Percentiles rank a stretch among this genome's conserved stretches.
These are phyloP conservation scores for Leptatherina wallacei DNA, from an alignment of 2,797 vertebrate species.

Conservation along the genomic window DNA sequence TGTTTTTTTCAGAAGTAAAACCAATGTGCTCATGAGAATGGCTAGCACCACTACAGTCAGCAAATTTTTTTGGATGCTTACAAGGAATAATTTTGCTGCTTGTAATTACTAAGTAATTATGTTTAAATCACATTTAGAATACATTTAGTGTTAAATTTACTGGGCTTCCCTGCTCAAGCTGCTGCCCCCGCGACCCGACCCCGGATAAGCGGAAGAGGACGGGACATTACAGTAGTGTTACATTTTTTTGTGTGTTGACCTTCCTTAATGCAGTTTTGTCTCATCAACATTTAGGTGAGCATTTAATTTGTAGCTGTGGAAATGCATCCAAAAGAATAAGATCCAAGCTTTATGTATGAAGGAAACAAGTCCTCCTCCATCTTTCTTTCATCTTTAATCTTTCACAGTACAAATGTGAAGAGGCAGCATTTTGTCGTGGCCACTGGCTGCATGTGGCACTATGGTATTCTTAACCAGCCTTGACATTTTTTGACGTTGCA, in stretches of 20 bases:
- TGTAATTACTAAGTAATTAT: neutral
- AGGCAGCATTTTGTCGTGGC: constrained; percentile 52
- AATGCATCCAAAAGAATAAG: neutral
- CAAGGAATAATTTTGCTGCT: neutral
- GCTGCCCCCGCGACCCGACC: no score
- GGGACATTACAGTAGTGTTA: no score
- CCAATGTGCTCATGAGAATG: neutral
- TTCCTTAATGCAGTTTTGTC: neutral
- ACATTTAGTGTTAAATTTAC: neutral
- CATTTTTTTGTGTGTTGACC: neutral
- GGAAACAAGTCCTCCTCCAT: neutral
- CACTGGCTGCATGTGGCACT: constrained; percentile 39
- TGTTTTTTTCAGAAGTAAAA: neutral
- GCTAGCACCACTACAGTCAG: neutral
- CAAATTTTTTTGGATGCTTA: neutral
- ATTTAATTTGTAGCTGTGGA: neutral
- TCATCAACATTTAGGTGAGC: constrained; percentile 2
- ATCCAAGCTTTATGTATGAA: neutral
- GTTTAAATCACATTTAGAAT: neutral
- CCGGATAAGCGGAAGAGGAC: no score
- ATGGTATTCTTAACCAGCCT: constrained; percentile 40
- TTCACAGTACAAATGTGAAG: constrained; percentile 34
- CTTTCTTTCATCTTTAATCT: neutral
- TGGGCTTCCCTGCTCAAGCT: no score
- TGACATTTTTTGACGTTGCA: constrained; percentile 66